A percentile compares a stretch with the other conserved stretches of the same genome.
These are phyloP conservation scores for Empis livida DNA, from an alignment of 2,888 invertebrate genomes.

Conservation along the genomic window DNA sequence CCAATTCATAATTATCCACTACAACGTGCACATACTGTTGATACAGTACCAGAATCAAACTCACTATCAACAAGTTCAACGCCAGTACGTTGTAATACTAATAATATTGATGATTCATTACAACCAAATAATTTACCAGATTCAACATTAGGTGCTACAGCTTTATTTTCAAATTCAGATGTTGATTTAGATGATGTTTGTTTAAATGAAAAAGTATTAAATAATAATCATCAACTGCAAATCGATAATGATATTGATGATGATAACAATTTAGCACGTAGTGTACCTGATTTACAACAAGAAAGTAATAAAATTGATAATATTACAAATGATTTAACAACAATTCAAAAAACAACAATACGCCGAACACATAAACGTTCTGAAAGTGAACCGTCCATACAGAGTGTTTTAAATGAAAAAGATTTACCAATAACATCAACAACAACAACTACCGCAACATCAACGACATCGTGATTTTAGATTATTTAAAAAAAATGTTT, in stretches of 20 bases:
- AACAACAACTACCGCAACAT: too few species aligned
- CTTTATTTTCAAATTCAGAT: conserved; percentile 77
- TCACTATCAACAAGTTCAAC: neutral
- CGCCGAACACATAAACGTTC: conserved; percentile 33
- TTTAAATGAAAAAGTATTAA: conserved; percentile 59
- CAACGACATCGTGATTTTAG: neutral
- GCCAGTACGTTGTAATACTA: neutral
- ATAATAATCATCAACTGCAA: conserved; percentile 26
- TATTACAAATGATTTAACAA: conserved; percentile 1
- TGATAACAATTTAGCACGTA: conserved; percentile 28
- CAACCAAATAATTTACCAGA: conserved; percentile 28
- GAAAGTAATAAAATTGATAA: conserved; percentile 1
- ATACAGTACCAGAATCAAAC: conserved; percentile 12
- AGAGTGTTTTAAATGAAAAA: conserved; percentile 17
- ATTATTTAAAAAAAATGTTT: neutral
- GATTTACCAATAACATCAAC: neutral
- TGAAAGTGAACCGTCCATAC: conserved; percentile 34
- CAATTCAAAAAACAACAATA: neutral
- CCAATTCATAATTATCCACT: conserved; percentile 7
- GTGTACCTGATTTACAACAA: conserved; percentile 31
- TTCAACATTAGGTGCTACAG: conserved; percentile 50
- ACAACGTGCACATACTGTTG: conserved; percentile 21
- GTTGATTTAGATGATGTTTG: conserved; percentile 71
- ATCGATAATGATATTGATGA: conserved; percentile 23
- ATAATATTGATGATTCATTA: conserved; percentile 27